These are phyloP conservation scores for Drosophila ironensis DNA, from an alignment of 1,140 invertebrate species.

Conservation along the genomic window DNA sequence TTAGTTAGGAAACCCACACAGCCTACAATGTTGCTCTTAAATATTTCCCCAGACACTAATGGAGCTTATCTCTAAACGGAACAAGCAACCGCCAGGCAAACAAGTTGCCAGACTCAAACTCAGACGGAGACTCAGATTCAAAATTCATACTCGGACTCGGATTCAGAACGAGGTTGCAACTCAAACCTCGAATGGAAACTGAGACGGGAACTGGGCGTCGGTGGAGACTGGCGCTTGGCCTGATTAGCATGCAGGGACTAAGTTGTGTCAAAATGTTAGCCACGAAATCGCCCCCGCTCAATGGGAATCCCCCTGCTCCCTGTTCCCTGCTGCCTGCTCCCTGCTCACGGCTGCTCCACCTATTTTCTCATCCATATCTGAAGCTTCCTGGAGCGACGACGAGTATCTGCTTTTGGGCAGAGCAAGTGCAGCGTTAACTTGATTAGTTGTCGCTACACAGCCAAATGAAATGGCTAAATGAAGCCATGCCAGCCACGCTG, in stretches of 20 bases:
- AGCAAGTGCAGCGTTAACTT: constrained; percentile 71
- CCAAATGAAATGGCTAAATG: constrained; percentile 53
- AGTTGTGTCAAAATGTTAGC: constrained; percentile 68
- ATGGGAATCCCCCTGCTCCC: neutral
- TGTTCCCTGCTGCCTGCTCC: neutral
- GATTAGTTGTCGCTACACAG: constrained; percentile 52
- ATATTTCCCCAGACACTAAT: constrained; percentile 80
- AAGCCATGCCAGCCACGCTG: constrained; percentile 49
- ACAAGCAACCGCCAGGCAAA: constrained; percentile 81
- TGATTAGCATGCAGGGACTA: constrained; percentile 74
- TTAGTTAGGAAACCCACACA: constrained; percentile 26
- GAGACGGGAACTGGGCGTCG: neutral
- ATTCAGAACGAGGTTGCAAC: constrained; percentile 14
- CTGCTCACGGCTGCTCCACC: neutral
- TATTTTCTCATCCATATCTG: neutral
- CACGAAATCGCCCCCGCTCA: constrained; percentile 51
- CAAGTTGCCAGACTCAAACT: constrained; percentile 46
- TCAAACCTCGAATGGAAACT: neutral
- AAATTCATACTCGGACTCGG: neutral
- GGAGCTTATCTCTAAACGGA: constrained; percentile 81
- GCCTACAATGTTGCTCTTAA: constrained; percentile 64
- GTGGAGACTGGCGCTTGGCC: constrained; percentile 58
- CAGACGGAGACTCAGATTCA: constrained; percentile 1
- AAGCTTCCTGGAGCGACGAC: constrained; percentile 18
- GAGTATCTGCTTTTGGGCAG: constrained; percentile 58